phyloP scores from a whole-genome alignment of 2,113 vertebrate species.

The Pterocles burchelli region DNA sequence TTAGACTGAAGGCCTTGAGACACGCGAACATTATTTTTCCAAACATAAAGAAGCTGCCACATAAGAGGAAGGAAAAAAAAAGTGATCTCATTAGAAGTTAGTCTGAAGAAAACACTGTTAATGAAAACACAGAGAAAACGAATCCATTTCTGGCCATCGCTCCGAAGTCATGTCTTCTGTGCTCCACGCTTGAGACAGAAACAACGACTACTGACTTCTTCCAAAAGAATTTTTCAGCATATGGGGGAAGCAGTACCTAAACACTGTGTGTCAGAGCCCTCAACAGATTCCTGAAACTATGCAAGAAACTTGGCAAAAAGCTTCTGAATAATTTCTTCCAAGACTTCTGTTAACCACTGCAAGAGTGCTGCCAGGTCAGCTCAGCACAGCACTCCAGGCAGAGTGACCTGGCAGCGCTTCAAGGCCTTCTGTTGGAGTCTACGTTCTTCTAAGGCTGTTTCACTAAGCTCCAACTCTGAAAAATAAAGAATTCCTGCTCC shows the following conservation, averaged over 20 bases:
- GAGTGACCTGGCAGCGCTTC: accelerated
- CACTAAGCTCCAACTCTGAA: not conserved
- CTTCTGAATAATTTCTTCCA: not conserved
- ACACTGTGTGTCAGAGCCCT: accelerated
- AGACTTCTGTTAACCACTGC: not conserved
- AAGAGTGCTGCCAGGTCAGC: not conserved
- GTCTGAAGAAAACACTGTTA: not conserved
- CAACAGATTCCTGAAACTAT: not conserved
- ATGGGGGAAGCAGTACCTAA: accelerated
- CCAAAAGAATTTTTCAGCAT: not conserved
- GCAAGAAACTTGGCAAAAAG: not conserved
- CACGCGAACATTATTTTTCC: accelerated
- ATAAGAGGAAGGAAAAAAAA: accelerated
- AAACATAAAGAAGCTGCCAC: not conserved
- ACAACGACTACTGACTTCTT: too few species aligned
- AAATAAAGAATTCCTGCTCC: not conserved
- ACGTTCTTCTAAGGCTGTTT: not conserved
- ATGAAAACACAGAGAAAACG: accelerated
- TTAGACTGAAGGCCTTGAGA: too few species aligned
- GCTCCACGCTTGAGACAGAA: not conserved
- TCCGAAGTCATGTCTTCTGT: not conserved
- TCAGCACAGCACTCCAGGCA: not conserved
- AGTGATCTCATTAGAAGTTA: accelerated
- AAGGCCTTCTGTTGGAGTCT: accelerated
- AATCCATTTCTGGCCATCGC: not conserved